Evolutionary conservation across 1,140 invertebrate species (phyloP), one percentile per base, ranked within the genome.

Genomic region (Drosophila guanche): DNA sequence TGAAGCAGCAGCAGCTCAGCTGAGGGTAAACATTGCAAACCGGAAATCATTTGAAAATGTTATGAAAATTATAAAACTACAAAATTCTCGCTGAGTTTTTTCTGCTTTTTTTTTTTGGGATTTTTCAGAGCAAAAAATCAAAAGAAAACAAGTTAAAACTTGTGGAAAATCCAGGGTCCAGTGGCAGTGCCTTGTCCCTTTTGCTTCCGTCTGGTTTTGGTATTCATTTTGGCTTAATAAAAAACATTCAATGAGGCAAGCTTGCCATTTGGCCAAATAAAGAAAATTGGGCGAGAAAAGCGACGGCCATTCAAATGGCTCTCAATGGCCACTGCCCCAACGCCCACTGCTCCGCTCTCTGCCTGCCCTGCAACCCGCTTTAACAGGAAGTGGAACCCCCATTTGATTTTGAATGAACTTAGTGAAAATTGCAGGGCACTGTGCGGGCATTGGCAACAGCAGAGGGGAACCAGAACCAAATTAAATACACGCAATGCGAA

Each of bases 351-450:
- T 63, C 54, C 53, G 66, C 60, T 41, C 47, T 40, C 52, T 54
- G 40, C 40, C 46, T 65, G 16, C 41, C 29, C 6, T 3, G 3
- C 29, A 8, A 0, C 29, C 29, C 8, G 3, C 29, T 3, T 3
- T 4, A 37, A 37, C 33, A 37, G 33, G 33, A 37, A 47, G 61
- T 52, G 60, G 69, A 73, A 72, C 70, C 74, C 69, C 75, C 84
- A 88, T 88, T 88, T 88, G 83, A 88, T 89, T 88, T 88, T 88
- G 84, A 79, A 88, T 89, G 86, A 88, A 88, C 79, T 86, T 76
- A 67, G 74, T 83, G 73, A 86, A 88, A 86, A 80, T 86, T 88
- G 83, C 66, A 60, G 54, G 69, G 23, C 37, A 45, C 4, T 23
- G n/a, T 2, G 0, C 22, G 16, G 16, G 16, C 16, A 20, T 20